Conservation (phyloP, 1,140 invertebrate genomes). For the Lamellibrachia luymesi region DNA sequence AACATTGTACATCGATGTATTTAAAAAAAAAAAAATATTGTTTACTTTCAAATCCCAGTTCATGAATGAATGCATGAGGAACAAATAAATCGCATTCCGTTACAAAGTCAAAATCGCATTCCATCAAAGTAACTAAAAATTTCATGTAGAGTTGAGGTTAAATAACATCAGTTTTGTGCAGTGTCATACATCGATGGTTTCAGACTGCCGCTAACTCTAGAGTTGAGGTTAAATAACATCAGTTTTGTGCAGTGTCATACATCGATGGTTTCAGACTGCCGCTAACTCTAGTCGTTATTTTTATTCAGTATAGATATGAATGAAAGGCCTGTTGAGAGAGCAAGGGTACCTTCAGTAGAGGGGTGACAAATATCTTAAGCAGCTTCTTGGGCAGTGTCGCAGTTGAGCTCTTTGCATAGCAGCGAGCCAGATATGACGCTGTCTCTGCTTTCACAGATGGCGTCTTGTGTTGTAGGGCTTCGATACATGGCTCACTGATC, state of each 20-base stretch:
- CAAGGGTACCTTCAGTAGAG: slow-evolving; percentile 69
- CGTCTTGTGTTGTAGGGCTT: slow-evolving; percentile 90
- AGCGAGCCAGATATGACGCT: slow-evolving; percentile 80
- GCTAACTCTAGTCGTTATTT: not conserved
- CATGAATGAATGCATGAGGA: too few species aligned
- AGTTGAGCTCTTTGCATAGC: slow-evolving; percentile 77
- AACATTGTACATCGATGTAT: too few species aligned
- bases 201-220: not conserved
- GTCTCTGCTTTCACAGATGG: slow-evolving; percentile 92
- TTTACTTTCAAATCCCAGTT: too few species aligned
- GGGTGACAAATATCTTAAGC: slow-evolving; percentile 79
- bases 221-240: not conserved
- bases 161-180: not conserved
- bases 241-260: not conserved
- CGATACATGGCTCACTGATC: slow-evolving; percentile 80
- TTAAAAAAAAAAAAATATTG: too few species aligned
- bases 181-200: not conserved
- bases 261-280: not conserved
- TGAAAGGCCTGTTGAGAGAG: not conserved
- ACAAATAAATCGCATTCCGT: too few species aligned
- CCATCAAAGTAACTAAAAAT: not conserved
- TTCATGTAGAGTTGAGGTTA: not conserved
- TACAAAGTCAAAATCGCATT: too few species aligned
- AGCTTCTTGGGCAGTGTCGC: slow-evolving; percentile 86
- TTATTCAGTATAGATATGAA: not conserved